Evolutionary conservation across 1,140 invertebrate genomes (phyloP), one percentile per base, ranked within the genome.

Genomic region (Drosophila seguyi): DNA sequence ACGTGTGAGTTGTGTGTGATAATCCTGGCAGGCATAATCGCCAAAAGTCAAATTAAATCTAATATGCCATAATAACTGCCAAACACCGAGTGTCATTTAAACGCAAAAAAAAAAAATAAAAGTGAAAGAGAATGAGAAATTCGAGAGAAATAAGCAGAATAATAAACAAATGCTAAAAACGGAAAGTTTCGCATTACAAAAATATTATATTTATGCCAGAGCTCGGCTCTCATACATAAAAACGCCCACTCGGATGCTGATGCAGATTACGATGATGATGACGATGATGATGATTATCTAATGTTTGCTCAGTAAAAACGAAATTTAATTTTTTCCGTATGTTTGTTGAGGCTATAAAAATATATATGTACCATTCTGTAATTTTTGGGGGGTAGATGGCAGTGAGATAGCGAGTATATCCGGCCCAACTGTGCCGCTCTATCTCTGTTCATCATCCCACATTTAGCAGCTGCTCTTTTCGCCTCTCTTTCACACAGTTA

Each of bases 261-360:
- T 61, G 48, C 59, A 29, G 47, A 50, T 50, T 47, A 47, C 14
- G 34, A 31, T 20, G 20, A 31, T 65, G 20, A 18, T 42, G 20
- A 10, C 36, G 13, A 20, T 22, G 14, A 29, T 47, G 72, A 88
- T 87, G 80, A 87, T 83, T 88, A 83, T 88, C 84, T 88, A 84
- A 87, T 87, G 84, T 83, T 83, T 76, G 84, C 77, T 65, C 79
- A 83, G 84, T 87, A 87, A 87, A 87, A 83, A 83, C 72, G 65
- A 80, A 87, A 88, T 87, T 80, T 72, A 69, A 72, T 72, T 72
- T 72, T 56, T 72, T 48, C 34, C 41, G 42, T 69, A 69, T 72
- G 65, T 83, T 87, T 80, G 79, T 62, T 80, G 67, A 69, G 83
- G 75, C 73, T 69, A 86, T 86, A 86, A 86, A 87, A 82, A 86